phyloP scores from a whole-genome alignment of 2,113 vertebrate genomes.

The Salvelinus alpinus region DNA sequence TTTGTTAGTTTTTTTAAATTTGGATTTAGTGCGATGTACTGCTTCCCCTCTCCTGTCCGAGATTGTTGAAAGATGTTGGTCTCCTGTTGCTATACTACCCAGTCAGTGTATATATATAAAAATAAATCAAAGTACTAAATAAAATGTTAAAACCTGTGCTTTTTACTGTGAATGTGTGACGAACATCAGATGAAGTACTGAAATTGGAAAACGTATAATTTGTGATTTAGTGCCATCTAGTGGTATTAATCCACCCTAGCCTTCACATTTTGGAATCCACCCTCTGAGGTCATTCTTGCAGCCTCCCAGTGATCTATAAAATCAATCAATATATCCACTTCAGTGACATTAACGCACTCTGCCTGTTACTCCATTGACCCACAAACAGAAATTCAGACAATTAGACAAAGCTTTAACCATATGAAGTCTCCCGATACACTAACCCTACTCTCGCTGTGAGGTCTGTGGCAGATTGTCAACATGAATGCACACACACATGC shows the following conservation, averaged over 20 bases:
- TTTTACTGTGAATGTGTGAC: neutral
- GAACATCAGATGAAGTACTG: neutral
- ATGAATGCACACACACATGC: conserved; percentile 1
- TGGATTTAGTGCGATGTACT: conserved; percentile 44
- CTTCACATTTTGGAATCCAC: neutral
- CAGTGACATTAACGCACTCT: conserved; percentile 52
- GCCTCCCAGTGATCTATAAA: conserved; percentile 55
- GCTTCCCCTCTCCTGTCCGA: conserved; percentile 47
- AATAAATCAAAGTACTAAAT: conserved; percentile 48
- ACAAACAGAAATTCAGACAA: conserved; percentile 51
- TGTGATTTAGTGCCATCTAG: conserved; percentile 60
- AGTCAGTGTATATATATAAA: conserved; percentile 52
- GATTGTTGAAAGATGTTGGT: conserved; percentile 50
- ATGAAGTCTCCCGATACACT: too few species aligned
- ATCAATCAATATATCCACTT: conserved; percentile 61
- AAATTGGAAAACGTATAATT: neutral
- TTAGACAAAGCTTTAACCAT: conserved; percentile 39
- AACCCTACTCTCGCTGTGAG: neutral
- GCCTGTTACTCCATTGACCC: conserved; percentile 43
- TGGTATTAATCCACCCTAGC: conserved; percentile 10
- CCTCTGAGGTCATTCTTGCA: conserved; percentile 53
- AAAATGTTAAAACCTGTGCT: conserved; percentile 1
- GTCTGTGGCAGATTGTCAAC: neutral
- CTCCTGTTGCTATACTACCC: conserved; percentile 23
- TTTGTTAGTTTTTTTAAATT: conserved; percentile 17